Evolutionary conservation across 1,140 invertebrate species (phyloP).

Genomic region (Lasioglossum albipes): DNA sequence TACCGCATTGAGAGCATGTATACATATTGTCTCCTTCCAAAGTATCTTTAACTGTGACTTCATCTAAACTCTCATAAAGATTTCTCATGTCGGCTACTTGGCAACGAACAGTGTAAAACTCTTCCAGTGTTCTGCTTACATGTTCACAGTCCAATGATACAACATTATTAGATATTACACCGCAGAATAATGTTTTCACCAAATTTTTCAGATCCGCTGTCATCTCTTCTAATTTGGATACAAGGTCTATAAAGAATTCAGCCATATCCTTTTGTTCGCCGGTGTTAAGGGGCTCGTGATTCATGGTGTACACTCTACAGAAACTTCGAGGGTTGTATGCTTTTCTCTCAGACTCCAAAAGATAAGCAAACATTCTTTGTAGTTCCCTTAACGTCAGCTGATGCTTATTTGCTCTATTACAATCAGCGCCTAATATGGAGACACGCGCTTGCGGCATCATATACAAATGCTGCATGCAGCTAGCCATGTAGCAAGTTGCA

Average conservation of each 20-base stretch:
- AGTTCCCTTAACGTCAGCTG: constrained; percentile 91
- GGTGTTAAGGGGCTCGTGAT: constrained; percentile 96
- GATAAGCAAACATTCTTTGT: constrained; percentile 97
- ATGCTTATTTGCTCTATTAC: constrained; percentile 86
- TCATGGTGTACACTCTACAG: constrained; percentile 98
- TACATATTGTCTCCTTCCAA: constrained; percentile 98
- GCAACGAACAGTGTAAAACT: constrained; percentile 97
- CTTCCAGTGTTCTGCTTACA: constrained; percentile 95
- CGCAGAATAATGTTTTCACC: constrained; percentile 95
- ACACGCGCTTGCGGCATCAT: constrained; percentile 96
- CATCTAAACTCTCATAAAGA: constrained; percentile 95
- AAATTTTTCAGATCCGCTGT: constrained; percentile 93
- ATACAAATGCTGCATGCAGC: constrained; percentile 97
- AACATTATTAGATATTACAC: constrained; percentile 95
- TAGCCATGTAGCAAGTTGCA: constrained; percentile 98
- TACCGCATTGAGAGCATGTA: constrained; percentile 96
- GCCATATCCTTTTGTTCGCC: constrained; percentile 99
- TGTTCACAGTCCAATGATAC: constrained; percentile 96
- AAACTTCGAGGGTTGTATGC: constrained; percentile 97
- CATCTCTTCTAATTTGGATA: constrained; percentile 98
- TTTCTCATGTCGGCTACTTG: constrained; percentile 98
- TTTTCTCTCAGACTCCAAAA: constrained; percentile 95
- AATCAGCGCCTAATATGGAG: constrained; percentile 88
- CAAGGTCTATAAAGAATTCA: constrained; percentile 97
- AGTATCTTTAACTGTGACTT: constrained; percentile 97